Evolutionary conservation across 2,888 invertebrate species (phyloP), one percentile per base, ranked within the genome.

Genomic region (Rhaphigaster nebulosa): DNA sequence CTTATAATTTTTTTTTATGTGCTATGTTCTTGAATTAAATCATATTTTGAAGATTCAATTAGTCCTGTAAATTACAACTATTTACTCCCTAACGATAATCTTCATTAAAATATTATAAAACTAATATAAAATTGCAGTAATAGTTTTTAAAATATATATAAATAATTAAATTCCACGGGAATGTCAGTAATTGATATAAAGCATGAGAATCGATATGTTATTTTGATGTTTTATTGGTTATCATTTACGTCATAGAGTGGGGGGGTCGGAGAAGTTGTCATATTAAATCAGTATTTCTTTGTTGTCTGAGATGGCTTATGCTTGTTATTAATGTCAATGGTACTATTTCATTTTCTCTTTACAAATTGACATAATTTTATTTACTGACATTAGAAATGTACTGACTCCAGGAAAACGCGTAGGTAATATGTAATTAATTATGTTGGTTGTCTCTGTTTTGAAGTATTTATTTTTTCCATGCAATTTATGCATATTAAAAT

Each of bases 181-280:
- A 65, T 15, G 1, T 65, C 6, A 76, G 20, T 38, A 38, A 38
- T 76, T 76, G 20, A 38, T 38, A 23, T 12, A 70, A 29, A 34
- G 2, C 18, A 34, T 70, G 20, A 76, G 18, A 52, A 54, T 87
- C 87, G 54, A 54, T 87, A 54, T 87, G 87, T 87, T 54, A 38
- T 54, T 87, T 54, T 52, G 45, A 41, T 52, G 41, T 34, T 60
- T n/a, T 88, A 88, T 88, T 88, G 88, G 88, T 88, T 65, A 88
- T 88, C 60, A 60, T 88, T 84, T 88, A 65, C 88, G 88, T 88
- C 88, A 88, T 38, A 60, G 65, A 88, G 88, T 60, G 88, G 88
- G 87, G 87, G 88, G 84, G 84, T 84, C 84, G 15, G 45, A 45
- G 84, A n/a, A 45, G 84, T 84, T 84, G 84, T 84, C 84, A 84